Conservation (phyloP, 2,888 invertebrate genomes). For the Himalopsyche tibetana region DNA sequence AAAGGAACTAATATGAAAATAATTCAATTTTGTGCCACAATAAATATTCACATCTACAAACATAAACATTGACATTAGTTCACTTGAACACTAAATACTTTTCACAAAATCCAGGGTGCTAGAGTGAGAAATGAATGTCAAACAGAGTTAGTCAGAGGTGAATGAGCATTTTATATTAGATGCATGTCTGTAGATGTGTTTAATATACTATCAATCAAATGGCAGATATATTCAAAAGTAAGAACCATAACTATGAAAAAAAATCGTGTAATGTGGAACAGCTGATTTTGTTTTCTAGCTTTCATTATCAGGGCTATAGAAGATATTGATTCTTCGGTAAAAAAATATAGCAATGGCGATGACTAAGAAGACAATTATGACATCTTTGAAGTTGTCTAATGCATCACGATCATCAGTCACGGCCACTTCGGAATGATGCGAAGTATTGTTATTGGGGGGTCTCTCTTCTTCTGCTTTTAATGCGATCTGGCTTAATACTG, state of each 20-base stretch:
- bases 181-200: too few relatives aligned
- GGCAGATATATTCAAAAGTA: background rate
- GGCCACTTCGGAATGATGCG: background rate
- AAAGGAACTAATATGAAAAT: too few relatives aligned
- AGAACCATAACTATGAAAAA: background rate
- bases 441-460: constrained; percentile 68
- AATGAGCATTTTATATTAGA: too few relatives aligned
- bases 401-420: constrained; percentile 40
- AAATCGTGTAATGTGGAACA: background rate
- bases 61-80: too few relatives aligned
- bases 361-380: constrained; percentile 59
- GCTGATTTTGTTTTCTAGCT: constrained; percentile 6
- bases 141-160: too few relatives aligned
- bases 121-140: too few relatives aligned
- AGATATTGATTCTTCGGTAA: constrained; percentile 61
- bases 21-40: too few relatives aligned
- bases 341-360: constrained; percentile 62
- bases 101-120: too few relatives aligned
- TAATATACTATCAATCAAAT: background rate
- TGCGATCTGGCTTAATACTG: constrained; percentile 75
- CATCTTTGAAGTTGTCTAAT: constrained; percentile 60
- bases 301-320: constrained; percentile 41
- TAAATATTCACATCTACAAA: too few relatives aligned
- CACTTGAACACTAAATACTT: too few relatives aligned
- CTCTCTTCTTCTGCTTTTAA: constrained; percentile 76